Evolutionary conservation across 2,797 vertebrate genomes (phyloP).

Genomic region (Poecile montanus): DNA sequence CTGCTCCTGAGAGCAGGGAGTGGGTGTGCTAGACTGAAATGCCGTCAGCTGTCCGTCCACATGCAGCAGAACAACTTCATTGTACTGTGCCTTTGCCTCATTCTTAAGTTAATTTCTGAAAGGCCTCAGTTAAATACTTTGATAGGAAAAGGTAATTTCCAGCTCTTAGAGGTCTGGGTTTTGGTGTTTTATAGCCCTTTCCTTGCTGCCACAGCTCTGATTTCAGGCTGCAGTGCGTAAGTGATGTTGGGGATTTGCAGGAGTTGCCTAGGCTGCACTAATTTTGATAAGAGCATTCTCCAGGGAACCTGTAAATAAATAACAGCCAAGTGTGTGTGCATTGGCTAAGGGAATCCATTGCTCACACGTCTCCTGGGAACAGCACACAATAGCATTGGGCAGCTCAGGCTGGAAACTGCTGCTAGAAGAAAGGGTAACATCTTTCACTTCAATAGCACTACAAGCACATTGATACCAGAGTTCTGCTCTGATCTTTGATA

Average conservation of each 20-base stretch:
- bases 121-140: not conserved
- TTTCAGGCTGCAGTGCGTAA: not conserved
- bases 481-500: conserved; percentile 18
- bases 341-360: conserved; percentile 34
- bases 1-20: not conserved
- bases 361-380: not conserved
- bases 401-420: not conserved
- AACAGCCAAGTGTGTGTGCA: not conserved
- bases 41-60: not conserved
- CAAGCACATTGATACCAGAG: not conserved
- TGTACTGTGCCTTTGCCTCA: not conserved
- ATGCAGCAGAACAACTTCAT: not conserved
- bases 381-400: not conserved
- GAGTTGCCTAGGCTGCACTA: conserved; percentile 7
- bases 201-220: not conserved
- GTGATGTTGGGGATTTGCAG: not conserved
- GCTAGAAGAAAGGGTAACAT: conserved; percentile 8
- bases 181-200: not conserved
- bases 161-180: not conserved
- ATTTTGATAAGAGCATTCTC: conserved; percentile 14
- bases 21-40: conserved; percentile 25
- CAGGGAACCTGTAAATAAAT: not conserved
- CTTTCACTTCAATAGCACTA: not conserved
- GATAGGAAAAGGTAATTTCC: not conserved
- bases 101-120: not conserved